Evolutionary conservation across 1,140 invertebrate genomes (phyloP).

Genomic region (Drosophila athabasca): DNA sequence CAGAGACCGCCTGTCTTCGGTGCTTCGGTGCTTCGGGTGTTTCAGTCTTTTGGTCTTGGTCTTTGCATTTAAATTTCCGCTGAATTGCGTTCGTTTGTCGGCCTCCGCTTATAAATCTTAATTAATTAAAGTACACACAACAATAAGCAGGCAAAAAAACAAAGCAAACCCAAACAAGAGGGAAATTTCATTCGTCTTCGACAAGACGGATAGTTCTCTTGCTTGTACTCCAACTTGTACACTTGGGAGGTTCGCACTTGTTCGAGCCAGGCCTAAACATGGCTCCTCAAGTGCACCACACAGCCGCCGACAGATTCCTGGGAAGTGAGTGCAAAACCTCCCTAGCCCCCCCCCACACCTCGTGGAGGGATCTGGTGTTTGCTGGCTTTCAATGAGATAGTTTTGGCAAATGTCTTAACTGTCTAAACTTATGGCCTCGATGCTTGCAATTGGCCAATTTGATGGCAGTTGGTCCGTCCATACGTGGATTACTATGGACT

Average conservation of each 20-base stretch:
- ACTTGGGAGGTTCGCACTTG: conserved; percentile 11
- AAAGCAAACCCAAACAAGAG: conserved; percentile 3
- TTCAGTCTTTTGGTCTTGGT: conserved; percentile 7
- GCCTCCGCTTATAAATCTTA: conserved; percentile 75
- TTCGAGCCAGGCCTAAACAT: background rate
- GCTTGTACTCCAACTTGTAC: background rate
- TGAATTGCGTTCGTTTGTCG: conserved; percentile 60
- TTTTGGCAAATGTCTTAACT: background rate
- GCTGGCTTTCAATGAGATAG: too few relatives aligned
- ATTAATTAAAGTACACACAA: conserved; percentile 78
- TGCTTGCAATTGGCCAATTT: too few relatives aligned
- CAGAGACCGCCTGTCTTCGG: conserved; percentile 27
- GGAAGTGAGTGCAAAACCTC: too few relatives aligned
- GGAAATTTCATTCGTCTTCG: conserved; percentile 29
- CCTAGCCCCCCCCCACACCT: too few relatives aligned
- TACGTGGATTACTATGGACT: too few relatives aligned
- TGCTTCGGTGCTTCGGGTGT: background rate
- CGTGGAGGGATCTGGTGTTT: too few relatives aligned
- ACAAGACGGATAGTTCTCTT: conserved; percentile 24
- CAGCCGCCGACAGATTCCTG: too few relatives aligned
- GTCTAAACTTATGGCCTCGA: too few relatives aligned
- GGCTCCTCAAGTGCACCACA: background rate
- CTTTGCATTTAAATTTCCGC: conserved; percentile 78
- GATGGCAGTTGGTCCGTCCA: too few relatives aligned
- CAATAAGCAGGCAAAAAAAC: conserved; percentile 47